Base-by-base conservation (phyloP, 2,888 invertebrate genomes). In the Bugula neritina region DNA sequence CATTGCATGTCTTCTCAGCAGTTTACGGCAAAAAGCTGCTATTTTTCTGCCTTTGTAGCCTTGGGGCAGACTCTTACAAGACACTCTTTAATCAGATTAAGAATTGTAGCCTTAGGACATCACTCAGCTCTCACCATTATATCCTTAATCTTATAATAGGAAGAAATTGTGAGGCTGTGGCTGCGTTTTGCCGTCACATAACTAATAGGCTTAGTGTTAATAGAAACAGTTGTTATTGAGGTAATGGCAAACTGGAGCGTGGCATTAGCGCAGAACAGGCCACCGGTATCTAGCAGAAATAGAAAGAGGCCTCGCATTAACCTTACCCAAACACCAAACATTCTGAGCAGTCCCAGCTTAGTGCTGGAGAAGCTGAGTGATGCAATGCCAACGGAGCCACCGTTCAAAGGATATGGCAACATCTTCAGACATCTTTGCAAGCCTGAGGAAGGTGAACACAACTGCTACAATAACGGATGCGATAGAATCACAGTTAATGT, bases 401-500 rank as follows among this genome's bases (percentile, higher is more conserved):
- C 34, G 21, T 63, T 63, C 34, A 27, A 70, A 29, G 31, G 31
- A n/a, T 70, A 54, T 31, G 70, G 54, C 29, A 70, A 54, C 52
- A 27, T 70, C 27, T 70, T 70, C 25, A 2, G 70, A 23, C 43
- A 70, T 29, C 25, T 54, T 2, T 70, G 70, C 70, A 54, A 23
- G 29, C 70, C 70, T 3, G 70, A 70, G 2, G 70, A 70, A 29
- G 70, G 52, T 3, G 55, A 71, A 57, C 82, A 82, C 74, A 76
- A 76, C 70, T 82, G 83, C 73, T 75, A 75, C 34, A 73, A 79
- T 23, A 74, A 75, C 27, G 82, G 81, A 1, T 83, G 83, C 73
- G 81, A 83, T 72, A 74, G 82, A 27, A 79, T 84, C 34, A 79
- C 79, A 0, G 81, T 84, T 73, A 84, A 84, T 75, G 83, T 84